Evolutionary conservation across 2,888 invertebrate species (phyloP), one percentile per base, ranked within the genome.

Genomic region (Heliconius erato): DNA sequence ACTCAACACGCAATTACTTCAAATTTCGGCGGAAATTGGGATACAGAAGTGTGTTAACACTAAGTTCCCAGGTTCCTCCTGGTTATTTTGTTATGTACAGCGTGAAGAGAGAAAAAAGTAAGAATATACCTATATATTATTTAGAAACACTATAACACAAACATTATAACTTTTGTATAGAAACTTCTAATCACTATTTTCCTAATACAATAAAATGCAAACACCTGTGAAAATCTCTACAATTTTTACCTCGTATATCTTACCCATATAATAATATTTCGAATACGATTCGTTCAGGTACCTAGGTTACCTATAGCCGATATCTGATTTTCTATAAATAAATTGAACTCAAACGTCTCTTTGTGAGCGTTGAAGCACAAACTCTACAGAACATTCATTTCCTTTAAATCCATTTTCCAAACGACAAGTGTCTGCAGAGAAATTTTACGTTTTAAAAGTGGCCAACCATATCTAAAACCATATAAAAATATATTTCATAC

Each of bases 351-450:
- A 26, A 71, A 54, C 63, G 63, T 26, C 54, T 65, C 82, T 82
- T 80, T 82, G 82, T 80, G 23, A 49, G 44, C 69, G 68, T 71
- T 69, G 69, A 32, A 79, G 82, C 74, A 63, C 82, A 74, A 74
- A 76, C 76, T 44, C 82, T 28, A 69, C 63, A 26, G 71, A 77
- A 82, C 82, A 71, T 81, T 68, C 78, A 78, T 81, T 81, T 69
- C 69, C 81, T 79, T 40, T 44, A 63, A 79, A 81, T 79, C 81
- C 35, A 83, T 79, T 81, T 80, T 77, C 74, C 63, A 32, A 72
- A 69, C 79, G 83, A 81, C 81, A 79, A 59, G 72, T 79, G 74
- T 79, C 40, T 81, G 81, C 40, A 76, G 74, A 35, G 63, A 59
- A 79, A 44, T 69, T 44, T 32, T 68, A 14, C 40, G 16, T 79